Percentiles rank a stretch among this genome's conserved stretches.
Evolutionary conservation across 2,113 vertebrate species (phyloP).

Genomic region (Poeciliopsis retropinna): DNA sequence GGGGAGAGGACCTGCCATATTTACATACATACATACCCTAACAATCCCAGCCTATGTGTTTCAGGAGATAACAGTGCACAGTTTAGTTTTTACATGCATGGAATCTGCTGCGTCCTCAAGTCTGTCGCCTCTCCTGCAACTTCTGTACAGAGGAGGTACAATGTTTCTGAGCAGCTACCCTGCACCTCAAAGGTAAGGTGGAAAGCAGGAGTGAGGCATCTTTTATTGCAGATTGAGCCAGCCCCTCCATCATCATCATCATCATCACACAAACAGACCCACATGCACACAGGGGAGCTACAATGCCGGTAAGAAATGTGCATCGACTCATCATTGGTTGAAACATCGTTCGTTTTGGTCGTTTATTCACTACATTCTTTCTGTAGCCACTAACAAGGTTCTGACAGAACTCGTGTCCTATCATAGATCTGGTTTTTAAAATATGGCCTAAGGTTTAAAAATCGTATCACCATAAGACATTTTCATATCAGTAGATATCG

Average conservation of each 20-base stretch:
- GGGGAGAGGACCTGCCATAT: slow-evolving; percentile 56
- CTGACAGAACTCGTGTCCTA: not conserved
- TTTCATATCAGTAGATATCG: no score
- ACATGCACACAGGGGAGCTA: slow-evolving; percentile 33
- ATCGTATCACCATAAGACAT: no score
- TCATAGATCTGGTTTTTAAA: not conserved
- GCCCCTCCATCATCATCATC: slow-evolving; percentile 25
- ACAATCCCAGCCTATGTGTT: slow-evolving; percentile 70
- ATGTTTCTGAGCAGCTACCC: slow-evolving; percentile 61
- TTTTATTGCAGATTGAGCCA: slow-evolving; percentile 76
- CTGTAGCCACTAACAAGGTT: not conserved
- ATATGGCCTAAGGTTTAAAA: no score
- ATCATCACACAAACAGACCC: slow-evolving; percentile 16
- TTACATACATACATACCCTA: slow-evolving; percentile 77
- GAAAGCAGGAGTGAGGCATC: slow-evolving; percentile 65
- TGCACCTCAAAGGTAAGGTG: slow-evolving; percentile 70
- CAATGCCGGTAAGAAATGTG: not conserved
- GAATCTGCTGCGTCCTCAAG: slow-evolving; percentile 56
- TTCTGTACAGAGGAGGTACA: slow-evolving; percentile 62
- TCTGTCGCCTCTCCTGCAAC: slow-evolving; percentile 54
- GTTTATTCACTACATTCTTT: not conserved
- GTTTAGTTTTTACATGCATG: slow-evolving; percentile 76
- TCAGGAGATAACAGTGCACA: slow-evolving; percentile 71
- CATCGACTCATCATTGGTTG: not conserved
- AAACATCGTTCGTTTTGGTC: not conserved